Conservation (phyloP, 2,888 invertebrate species). For the Neoitamus cyanurus region DNA sequence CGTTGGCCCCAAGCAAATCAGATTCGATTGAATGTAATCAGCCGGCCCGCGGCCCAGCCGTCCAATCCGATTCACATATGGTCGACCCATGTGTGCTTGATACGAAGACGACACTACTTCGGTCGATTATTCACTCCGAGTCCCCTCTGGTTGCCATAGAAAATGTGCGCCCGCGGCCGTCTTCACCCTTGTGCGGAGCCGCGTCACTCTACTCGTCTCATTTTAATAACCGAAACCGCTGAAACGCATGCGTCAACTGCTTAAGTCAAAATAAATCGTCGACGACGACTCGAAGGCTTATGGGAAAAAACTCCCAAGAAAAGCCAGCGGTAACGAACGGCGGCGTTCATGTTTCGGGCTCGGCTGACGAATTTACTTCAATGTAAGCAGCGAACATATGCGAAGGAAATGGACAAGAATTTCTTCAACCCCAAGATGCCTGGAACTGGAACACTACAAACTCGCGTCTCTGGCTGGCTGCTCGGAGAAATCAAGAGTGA, state of each 20-base stretch:
- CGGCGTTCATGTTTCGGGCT: not conserved
- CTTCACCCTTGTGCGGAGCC: not conserved
- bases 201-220: not conserved
- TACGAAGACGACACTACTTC: not conserved
- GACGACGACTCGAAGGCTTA: not conserved
- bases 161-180: not conserved
- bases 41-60: not conserved
- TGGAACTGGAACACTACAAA: not conserved
- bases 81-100: not conserved
- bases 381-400: conserved; percentile 17
- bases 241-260: conserved; percentile 39
- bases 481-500: not conserved
- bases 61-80: not conserved
- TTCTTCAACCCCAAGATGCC: conserved; percentile 29
- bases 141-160: not conserved
- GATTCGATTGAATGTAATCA: conserved; percentile 38
- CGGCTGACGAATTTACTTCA: not conserved
- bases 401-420: conserved; percentile 18
- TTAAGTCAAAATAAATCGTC: conserved; percentile 35
- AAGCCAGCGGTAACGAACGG: not conserved
- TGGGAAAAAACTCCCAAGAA: conserved; percentile 7
- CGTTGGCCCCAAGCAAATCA: conserved; percentile 35
- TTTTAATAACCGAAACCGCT: conserved; percentile 22
- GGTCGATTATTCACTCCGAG: not conserved
- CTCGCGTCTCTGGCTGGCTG: not conserved